Evolutionary conservation across 2,113 vertebrate species (phyloP).

Genomic region (Sialia sialis): DNA sequence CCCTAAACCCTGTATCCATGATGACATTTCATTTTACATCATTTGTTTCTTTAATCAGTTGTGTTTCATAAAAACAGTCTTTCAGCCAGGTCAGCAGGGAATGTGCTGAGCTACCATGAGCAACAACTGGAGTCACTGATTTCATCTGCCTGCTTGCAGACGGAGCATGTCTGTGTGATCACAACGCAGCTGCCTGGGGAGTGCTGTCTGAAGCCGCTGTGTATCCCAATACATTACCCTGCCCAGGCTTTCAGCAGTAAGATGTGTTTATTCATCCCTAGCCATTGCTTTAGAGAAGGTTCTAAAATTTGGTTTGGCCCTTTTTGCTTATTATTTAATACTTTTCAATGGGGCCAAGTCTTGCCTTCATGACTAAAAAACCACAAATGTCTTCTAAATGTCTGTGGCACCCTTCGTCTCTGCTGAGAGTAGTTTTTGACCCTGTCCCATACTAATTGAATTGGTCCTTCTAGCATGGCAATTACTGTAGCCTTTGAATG

Average conservation of each 20-base stretch:
- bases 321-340: not conserved
- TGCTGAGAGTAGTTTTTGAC: not conserved
- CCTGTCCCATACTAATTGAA: not conserved
- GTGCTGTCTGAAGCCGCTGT: not conserved
- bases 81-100: constrained; percentile 60
- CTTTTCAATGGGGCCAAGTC: not conserved
- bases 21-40: constrained; percentile 67
- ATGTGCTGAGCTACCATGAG: constrained; percentile 58
- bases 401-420: not conserved
- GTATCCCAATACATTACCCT: not conserved
- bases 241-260: constrained; percentile 24
- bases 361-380: not conserved
- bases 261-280: constrained; percentile 1
- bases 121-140: not conserved
- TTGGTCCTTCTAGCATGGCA: not conserved
- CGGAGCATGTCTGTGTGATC: not conserved
- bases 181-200: not conserved
- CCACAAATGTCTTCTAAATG: not conserved
- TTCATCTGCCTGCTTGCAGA: not conserved
- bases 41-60: constrained; percentile 67
- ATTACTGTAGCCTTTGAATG: not conserved
- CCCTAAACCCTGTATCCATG: constrained; percentile 36
- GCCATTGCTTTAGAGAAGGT: not conserved
- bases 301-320: not conserved
- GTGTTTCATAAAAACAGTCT: constrained; percentile 33